Evolutionary conservation across 2,113 vertebrate genomes (phyloP), one percentile per base, ranked within the genome.

Genomic region (Protomyctophum bolini): DNA sequence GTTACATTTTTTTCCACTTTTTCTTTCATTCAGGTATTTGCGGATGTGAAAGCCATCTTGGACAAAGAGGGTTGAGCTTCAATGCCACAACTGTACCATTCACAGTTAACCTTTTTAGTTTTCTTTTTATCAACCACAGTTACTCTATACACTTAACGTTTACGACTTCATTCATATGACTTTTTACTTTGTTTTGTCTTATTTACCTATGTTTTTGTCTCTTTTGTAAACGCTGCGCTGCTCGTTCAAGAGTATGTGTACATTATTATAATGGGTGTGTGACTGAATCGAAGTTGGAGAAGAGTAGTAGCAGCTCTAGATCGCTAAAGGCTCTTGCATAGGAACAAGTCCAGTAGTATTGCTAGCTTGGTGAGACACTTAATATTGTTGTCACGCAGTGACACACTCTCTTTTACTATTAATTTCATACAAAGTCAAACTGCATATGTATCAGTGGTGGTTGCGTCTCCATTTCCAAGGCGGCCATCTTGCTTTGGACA

Each of bases 1-100:
- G 33, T 41, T 41, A 41, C 33, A 4, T 41, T 41, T 54, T 52
- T 45, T 70, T 0, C 50, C 66, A 63, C 45, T 63, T 55, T 66
- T 68, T 81, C 66, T 88, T 91, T 49, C 84, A 99, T 91, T 49
- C 84, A 99, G 98, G 97, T 99, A 86, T 99, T 98, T 88, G 91
- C 87, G 75, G 94, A 96, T 48, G 98, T 99, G 84, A 93, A 96
- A 91, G 88, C 91, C 79, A 86, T 98, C 89, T 94, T 98, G 4
- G 95, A 97, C 85, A 94, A 92, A 86, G 95, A 98, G 90, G 94
- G 87, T 91, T 96, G 93, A 92, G 63, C 21, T 68, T 58, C 46
- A 10, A 72, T 72, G 81, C 72, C 87, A 61, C 71, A 21, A 58
- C 29, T 54, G 46, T 57, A 57, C 70, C 70, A 73, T 76, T 76